Evolutionary conservation across 1,140 invertebrate genomes (phyloP).

Genomic region (Cydia strobilella): DNA sequence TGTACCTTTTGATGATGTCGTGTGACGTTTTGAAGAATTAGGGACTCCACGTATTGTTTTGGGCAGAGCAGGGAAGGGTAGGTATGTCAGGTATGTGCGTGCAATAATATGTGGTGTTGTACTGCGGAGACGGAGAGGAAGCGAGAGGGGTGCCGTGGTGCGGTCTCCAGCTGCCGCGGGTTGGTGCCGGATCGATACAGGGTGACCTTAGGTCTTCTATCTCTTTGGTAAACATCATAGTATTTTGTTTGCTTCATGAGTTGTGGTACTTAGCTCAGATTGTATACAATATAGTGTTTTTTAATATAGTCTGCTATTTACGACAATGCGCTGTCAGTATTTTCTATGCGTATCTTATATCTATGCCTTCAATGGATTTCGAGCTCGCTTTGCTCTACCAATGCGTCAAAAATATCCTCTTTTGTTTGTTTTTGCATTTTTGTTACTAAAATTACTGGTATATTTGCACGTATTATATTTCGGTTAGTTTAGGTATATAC

Average conservation of each 20-base stretch:
- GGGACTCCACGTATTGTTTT: neutral
- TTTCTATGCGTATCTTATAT: neutral
- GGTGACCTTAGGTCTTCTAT: constrained; percentile 55
- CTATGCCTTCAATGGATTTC: neutral
- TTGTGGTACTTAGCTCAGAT: neutral
- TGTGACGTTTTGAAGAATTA: constrained; percentile 13
- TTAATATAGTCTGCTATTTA: too few species aligned
- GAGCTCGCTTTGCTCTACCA: constrained; percentile 5
- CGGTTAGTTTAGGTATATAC: too few species aligned
- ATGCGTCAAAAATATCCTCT: neutral
- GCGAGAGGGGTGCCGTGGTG: constrained; percentile 44
- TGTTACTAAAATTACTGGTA: neutral
- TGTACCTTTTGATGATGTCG: neutral
- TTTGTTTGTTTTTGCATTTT: neutral
- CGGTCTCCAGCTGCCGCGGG: constrained; percentile 55
- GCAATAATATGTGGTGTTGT: constrained; percentile 35
- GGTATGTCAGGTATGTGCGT: constrained; percentile 34
- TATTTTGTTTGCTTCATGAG: neutral
- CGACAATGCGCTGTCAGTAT: too few species aligned
- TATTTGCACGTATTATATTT: too few species aligned
- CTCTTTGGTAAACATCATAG: neutral
- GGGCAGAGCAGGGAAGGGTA: constrained; percentile 6
- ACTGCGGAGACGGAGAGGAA: constrained; percentile 33
- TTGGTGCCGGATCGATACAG: constrained; percentile 58
- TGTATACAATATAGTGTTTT: neutral